A percentile compares a stretch with the other conserved stretches of the same genome.
Evolutionary conservation across 2,888 invertebrate species (phyloP).

Genomic region (Monopis laevigella): DNA sequence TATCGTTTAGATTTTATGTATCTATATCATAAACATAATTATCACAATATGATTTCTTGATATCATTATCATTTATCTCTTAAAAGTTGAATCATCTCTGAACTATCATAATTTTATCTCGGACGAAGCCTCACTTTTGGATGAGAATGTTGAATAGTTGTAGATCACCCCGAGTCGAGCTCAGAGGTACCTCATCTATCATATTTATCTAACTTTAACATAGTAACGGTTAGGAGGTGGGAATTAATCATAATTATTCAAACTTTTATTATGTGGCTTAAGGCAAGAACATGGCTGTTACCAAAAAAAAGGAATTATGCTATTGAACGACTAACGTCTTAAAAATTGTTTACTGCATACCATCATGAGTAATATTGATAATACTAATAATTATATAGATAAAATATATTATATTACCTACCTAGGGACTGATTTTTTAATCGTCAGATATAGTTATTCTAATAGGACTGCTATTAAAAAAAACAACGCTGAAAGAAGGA

Average conservation of each 20-base stretch:
- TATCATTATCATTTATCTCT: no score
- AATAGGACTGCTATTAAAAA: no score
- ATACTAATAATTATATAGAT: no score
- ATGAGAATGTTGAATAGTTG: neutral
- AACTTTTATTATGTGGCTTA: slow-evolving; percentile 24
- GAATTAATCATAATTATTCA: slow-evolving; percentile 26
- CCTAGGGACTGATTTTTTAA: no score
- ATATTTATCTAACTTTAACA: slow-evolving; percentile 22
- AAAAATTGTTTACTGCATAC: slow-evolving; percentile 12
- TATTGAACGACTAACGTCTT: slow-evolving; percentile 10
- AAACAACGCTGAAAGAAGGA: no score
- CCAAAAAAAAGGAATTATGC: slow-evolving; percentile 5
- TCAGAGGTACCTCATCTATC: slow-evolving; percentile 22
- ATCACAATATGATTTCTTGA: no score
- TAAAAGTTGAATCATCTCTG: neutral
- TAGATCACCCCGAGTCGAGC: slow-evolving; percentile 2
- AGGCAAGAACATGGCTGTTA: slow-evolving; percentile 17
- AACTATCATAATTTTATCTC: neutral
- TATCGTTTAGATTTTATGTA: no score
- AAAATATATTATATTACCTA: neutral
- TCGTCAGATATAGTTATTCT: no score
- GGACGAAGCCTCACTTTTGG: neutral
- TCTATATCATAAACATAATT: no score
- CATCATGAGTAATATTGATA: no score
- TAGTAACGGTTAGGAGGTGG: slow-evolving; percentile 17